Evolutionary conservation across 2,888 invertebrate genomes (phyloP), one percentile per base, ranked within the genome.

Genomic region (Eucriotettix oculatus): DNA sequence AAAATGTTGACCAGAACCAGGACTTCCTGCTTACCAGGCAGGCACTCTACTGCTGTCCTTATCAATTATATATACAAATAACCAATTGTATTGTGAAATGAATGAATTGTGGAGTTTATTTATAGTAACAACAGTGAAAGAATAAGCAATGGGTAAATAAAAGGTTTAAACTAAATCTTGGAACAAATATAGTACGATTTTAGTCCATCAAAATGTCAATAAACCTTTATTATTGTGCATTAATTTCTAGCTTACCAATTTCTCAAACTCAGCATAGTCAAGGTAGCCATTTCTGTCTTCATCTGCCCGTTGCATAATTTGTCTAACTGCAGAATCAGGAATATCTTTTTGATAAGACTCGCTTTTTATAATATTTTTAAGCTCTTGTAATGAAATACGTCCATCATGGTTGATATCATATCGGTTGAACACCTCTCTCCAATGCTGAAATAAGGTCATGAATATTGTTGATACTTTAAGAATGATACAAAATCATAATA

Each of bases 201-300:
- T 5, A 29, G 29, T 29, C 2, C 29, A 29, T 29, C 29, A 29
- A 29, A 29, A 29, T 29, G 29, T 29, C n/a, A n/a, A n/a, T n/a
- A n/a, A n/a, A n/a, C 2, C 29, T 29, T 29, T 2, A 29, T 29
- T 29, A 29, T 29, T 29, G 29, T 29, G 29, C 7, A 29, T 29
- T 29, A 29, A 29, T 5, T 29, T 5, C 2, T 14, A 40, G 14
- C 55, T 41, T 63, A 71, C 72, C 84, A 87, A 84, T 52, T 80
- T 79, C 42, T 91, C 79, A 66, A 88, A 87, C 72, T 93, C 93
- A 68, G 90, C 88, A 67, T 90, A 90, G 69, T 89, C 90, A 10
- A 93, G 87, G 68, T 87, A 88, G 40, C 92, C 92, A 72, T 85
- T 83, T 67, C 79, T 65, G 65, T 86, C 78, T 48, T 69, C 66